Conservation (phyloP, 2,797 vertebrate species). For the Sphenodon punctatus region DNA sequence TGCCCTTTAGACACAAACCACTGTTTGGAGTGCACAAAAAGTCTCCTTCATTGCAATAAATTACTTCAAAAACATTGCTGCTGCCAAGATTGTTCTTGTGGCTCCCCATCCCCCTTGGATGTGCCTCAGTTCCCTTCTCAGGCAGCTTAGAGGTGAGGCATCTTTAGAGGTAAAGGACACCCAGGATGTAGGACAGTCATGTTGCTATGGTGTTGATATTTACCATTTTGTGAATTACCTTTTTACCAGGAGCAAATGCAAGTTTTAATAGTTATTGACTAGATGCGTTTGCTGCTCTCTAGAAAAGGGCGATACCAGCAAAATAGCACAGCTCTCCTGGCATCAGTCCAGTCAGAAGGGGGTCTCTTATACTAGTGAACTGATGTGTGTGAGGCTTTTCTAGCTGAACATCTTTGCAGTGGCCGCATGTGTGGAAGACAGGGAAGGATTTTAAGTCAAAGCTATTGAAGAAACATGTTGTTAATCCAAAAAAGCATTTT, state of each 20-base stretch:
- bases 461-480: accelerated
- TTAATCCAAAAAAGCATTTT: not conserved
- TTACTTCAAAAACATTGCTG: accelerated
- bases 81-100: not conserved
- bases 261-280: not conserved
- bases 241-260: not conserved
- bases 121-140: too few species aligned
- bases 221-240: not conserved
- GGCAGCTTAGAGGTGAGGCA: accelerated
- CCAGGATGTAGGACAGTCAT: too few species aligned
- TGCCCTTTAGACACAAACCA: not conserved
- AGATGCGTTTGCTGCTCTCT: accelerated
- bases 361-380: not conserved
- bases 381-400: not conserved
- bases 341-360: not conserved
- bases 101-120: accelerated
- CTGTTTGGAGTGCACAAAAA: not conserved
- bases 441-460: not conserved
- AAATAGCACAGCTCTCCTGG: not conserved
- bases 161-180: accelerated
- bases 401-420: accelerated
- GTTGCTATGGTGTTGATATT: too few species aligned
- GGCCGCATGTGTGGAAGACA: accelerated
- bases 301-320: accelerated
- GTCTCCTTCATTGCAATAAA: not conserved